A percentile compares a stretch with the other conserved stretches of the same genome.
phyloP scores from a whole-genome alignment of 2,113 vertebrate genomes.

The Calypte anna region DNA sequence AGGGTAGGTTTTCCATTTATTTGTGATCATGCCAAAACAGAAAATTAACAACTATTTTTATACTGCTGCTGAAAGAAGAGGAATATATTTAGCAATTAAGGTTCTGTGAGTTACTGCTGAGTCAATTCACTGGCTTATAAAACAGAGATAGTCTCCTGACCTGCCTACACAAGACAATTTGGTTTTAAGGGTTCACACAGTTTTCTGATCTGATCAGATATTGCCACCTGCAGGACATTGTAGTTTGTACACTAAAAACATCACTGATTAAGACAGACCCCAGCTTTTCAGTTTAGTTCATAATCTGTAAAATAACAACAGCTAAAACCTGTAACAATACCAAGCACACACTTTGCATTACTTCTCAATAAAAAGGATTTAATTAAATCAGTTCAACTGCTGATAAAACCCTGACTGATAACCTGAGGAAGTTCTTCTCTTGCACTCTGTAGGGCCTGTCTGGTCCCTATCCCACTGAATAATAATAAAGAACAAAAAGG shows the following conservation, averaged over 20 bases:
- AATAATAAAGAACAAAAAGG: background rate
- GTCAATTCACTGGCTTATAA: background rate
- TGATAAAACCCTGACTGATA: background rate
- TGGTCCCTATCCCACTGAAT: background rate
- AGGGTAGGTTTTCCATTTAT: background rate
- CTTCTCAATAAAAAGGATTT: background rate
- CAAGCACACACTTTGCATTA: background rate
- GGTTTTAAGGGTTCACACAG: background rate
- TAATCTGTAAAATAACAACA: background rate
- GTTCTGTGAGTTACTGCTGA: background rate
- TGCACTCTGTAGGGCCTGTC: background rate
- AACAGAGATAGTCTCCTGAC: background rate
- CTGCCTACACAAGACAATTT: background rate
- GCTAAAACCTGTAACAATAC: background rate
- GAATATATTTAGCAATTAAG: background rate
- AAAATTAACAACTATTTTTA: constrained; percentile 26
- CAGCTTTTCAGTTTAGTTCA: background rate
- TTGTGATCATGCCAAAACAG: background rate
- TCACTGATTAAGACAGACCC: background rate
- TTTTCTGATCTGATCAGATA: background rate
- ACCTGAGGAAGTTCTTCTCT: background rate
- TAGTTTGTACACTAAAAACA: background rate
- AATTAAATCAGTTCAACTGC: background rate
- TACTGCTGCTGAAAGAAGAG: background rate
- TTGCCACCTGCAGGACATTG: constrained; percentile 42